A percentile compares a stretch with the other conserved stretches of the same genome.
These are phyloP conservation scores for Bujurquina vittata DNA, from an alignment of 2,113 vertebrate genomes.

Conservation along the genomic window DNA sequence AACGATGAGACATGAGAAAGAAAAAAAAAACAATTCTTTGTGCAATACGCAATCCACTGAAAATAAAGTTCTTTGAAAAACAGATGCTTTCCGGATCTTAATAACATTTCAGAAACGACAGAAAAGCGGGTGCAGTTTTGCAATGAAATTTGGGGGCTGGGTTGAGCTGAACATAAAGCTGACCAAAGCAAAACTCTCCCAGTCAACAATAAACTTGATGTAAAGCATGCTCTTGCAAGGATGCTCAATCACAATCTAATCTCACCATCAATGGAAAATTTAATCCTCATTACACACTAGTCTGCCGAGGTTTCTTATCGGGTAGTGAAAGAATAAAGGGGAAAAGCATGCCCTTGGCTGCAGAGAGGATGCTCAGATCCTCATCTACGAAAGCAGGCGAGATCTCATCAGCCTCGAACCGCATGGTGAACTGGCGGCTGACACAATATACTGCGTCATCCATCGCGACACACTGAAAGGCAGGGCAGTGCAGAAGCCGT, in stretches of 20 bases:
- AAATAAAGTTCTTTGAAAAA: slow-evolving; percentile 6
- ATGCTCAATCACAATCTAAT: slow-evolving; percentile 52
- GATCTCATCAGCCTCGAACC: slow-evolving; percentile 86
- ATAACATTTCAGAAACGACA: slow-evolving; percentile 18
- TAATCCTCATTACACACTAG: slow-evolving; percentile 76
- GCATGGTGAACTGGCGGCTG: slow-evolving; percentile 79
- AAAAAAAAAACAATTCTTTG: slow-evolving; percentile 49
- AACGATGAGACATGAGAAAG: slow-evolving; percentile 43
- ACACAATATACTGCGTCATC: slow-evolving; percentile 85
- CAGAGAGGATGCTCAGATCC: slow-evolving; percentile 80
- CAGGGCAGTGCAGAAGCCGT: slow-evolving; percentile 53
- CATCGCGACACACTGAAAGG: slow-evolving; percentile 84
- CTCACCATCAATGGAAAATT: slow-evolving; percentile 46
- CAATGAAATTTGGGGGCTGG: slow-evolving; percentile 1
- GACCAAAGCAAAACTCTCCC: slow-evolving; percentile 16
- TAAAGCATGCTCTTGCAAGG: slow-evolving; percentile 8
- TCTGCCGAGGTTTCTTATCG: slow-evolving; percentile 68
- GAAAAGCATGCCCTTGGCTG: slow-evolving; percentile 83
- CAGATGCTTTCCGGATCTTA: not conserved
- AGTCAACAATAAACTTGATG: slow-evolving; percentile 37
- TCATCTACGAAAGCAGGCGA: slow-evolving; percentile 85
- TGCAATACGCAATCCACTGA: not conserved
- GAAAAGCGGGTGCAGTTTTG: slow-evolving; percentile 4
- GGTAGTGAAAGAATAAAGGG: slow-evolving; percentile 85
- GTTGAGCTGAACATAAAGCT: slow-evolving; percentile 4